Conservation (phyloP, 2,113 vertebrate genomes). For the Panurus biarmicus region DNA sequence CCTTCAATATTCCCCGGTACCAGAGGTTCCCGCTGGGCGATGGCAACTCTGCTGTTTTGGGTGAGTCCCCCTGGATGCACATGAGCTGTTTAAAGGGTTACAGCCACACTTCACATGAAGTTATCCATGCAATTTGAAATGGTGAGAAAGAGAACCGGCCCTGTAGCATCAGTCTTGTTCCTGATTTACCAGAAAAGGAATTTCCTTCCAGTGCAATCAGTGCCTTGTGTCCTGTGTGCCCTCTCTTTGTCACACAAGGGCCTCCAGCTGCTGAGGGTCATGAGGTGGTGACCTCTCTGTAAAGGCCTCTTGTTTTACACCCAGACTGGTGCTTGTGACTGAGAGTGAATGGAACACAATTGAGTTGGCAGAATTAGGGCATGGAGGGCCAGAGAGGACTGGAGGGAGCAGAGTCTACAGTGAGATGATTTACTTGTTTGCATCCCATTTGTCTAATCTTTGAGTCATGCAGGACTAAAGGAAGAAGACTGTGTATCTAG, state of each 20-base stretch:
- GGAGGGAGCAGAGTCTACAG: background rate
- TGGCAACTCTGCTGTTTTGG: constrained; percentile 87
- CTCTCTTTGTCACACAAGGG: background rate
- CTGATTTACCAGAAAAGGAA: background rate
- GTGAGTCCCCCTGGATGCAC: constrained; percentile 46
- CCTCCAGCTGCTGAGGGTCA: background rate
- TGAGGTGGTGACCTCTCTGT: background rate
- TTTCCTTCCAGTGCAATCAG: background rate
- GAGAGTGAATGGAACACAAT: background rate
- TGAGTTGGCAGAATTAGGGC: background rate
- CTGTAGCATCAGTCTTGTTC: background rate
- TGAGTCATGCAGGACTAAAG: background rate
- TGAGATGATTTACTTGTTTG: background rate
- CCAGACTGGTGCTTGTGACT: background rate
- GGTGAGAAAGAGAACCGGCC: background rate
- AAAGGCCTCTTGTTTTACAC: background rate
- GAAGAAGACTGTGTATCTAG: background rate
- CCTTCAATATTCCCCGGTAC: constrained; percentile 89
- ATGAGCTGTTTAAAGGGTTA: background rate
- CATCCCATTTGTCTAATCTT: background rate
- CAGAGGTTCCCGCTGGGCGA: constrained; percentile 95
- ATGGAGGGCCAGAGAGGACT: background rate
- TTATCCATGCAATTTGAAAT: background rate
- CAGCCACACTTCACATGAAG: background rate
- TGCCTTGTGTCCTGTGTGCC: background rate